A percentile compares a stretch with the other conserved stretches of the same genome.
These are phyloP conservation scores for Apus apus DNA, from an alignment of 2,113 vertebrate genomes.

Conservation along the genomic window DNA sequence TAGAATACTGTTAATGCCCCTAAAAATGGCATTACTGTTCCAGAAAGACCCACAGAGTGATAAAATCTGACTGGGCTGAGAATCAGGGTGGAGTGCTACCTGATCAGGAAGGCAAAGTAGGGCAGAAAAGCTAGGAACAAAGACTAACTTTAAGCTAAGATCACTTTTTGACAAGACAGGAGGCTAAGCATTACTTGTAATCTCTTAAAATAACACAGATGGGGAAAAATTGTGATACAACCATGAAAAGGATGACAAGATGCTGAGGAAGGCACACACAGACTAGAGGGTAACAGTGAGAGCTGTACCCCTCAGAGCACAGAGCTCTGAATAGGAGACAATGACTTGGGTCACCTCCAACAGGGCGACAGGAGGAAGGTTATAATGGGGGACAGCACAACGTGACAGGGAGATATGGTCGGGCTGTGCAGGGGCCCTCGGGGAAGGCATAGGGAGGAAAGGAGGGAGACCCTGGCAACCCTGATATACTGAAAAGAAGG, in stretches of 20 bases:
- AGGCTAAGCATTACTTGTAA: background rate
- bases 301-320: background rate
- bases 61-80: background rate
- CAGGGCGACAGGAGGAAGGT: background rate
- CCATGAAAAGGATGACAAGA: background rate
- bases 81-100: background rate
- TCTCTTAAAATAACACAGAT: no score
- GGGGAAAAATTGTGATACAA: background rate
- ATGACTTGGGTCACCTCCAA: background rate
- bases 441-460: background rate
- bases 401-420: background rate
- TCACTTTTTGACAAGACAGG: background rate
- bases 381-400: background rate
- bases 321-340: background rate
- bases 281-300: fast-evolving
- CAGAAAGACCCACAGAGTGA: background rate
- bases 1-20: background rate
- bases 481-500: background rate
- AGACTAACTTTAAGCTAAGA: background rate
- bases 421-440: background rate
- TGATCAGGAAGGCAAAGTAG: background rate
- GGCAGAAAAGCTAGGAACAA: background rate
- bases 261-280: background rate
- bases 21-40: background rate
- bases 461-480: background rate